Evolutionary conservation across 2,113 vertebrate genomes (phyloP).

Genomic region (Illadopsis cleaveri): DNA sequence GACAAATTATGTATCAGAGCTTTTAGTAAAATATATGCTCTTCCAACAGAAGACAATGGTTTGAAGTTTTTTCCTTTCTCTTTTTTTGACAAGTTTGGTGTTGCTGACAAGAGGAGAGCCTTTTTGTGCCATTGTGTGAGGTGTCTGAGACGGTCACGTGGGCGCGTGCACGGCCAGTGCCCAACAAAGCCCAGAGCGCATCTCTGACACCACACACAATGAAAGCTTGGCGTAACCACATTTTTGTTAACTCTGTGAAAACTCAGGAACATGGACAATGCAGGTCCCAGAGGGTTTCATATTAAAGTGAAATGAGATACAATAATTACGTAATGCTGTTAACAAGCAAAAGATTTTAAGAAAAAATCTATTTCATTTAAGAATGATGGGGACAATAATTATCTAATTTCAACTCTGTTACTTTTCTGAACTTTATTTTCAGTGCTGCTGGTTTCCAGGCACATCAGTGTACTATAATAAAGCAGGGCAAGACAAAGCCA

Average conservation of each 20-base stretch:
- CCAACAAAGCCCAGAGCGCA: slow-evolving; percentile 13
- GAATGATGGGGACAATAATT: neutral
- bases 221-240: slow-evolving; percentile 49
- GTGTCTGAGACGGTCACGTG: slow-evolving; percentile 50
- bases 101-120: slow-evolving; percentile 49
- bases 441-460: neutral
- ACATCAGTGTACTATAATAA: neutral
- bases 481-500: neutral
- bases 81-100: neutral
- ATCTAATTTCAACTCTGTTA: neutral
- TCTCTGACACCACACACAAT: neutral
- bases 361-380: neutral
- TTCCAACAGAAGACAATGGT: neutral
- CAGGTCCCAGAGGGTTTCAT: neutral
- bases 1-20: neutral
- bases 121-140: slow-evolving; percentile 49
- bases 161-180: neutral
- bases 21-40: neutral
- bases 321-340: neutral
- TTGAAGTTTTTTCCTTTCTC: neutral
- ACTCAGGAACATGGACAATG: neutral
- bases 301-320: neutral
- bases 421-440: neutral
- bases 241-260: slow-evolving; percentile 44
- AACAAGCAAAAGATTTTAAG: neutral